Evolutionary conservation across 1,140 invertebrate genomes (phyloP), one percentile per base, ranked within the genome.

Genomic region (Drosophila grimshawi): DNA sequence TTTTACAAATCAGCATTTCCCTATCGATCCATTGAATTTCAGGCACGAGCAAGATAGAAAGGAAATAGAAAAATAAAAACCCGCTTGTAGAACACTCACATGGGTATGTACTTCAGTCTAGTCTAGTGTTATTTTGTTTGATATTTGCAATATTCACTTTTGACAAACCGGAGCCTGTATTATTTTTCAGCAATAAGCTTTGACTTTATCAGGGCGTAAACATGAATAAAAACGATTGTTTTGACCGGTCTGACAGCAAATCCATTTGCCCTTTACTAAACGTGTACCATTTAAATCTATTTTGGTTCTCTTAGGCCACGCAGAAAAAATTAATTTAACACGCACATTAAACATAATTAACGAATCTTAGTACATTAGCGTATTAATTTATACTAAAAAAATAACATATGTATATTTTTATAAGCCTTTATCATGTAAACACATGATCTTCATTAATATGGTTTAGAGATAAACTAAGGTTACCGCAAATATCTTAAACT

Each of bases 161-260:
- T 19, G 19, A 19, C 19, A 19, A 19, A 2, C 4, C 37, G 6
- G 8, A 8, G 37, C 4, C 5, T 43, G 35, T 10, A 52, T 48
- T 55, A 81, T 69, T 69, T 78, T 70, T 78, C 11, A 45, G 45
- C 5, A 49, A 43, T 27, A 71, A 71, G 10, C 45, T 4, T 55
- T 69, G 53, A n/a, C n/a, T n/a, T n/a, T n/a, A n/a, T n/a, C n/a
- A n/a, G n/a, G n/a, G n/a, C n/a, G n/a, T n/a, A n/a, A n/a, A n/a
- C 49, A 33, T 41, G 46, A 57, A 80, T 85, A 80, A 74, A 77
- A 85, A 80, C 73, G 81, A 85, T 80, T 61, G 59, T 71, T 85
- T 70, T 74, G 76, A 85, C 83, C 67, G 68, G 41, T 63, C 64
- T 69, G 76, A 76, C 80, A 76, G 76, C 75, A 80, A 80, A 83